Base-by-base conservation (phyloP, 2,113 vertebrate genomes). In the Seriola dumerili region DNA sequence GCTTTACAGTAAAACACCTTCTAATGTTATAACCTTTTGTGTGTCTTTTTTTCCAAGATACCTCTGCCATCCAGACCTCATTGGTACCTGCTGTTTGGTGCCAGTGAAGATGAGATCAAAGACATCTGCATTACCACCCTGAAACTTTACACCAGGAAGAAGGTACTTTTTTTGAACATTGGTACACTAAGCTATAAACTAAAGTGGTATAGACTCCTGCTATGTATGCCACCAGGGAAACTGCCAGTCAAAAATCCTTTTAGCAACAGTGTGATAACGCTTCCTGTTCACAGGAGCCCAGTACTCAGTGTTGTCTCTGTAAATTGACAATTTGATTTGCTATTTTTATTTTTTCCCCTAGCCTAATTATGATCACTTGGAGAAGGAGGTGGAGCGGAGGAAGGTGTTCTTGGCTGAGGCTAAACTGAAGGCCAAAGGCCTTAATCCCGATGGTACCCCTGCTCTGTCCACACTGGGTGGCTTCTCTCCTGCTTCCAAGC, bases 401-500 rank as follows among this genome's bases (percentile, higher is more conserved):
- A 99, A 99, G 92, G 93, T 97, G 92, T 96, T 96, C 65, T 88
- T 99, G 77, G 97, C 99, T 34, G 98, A 99, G 89, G 98, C 97
- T 12, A 99, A 99, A 88, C 93, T 99, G 76, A 99, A 99, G 91
- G 97, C 97, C 29, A 99, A 99, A 88, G 98, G 98, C 11, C 95
- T 99, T 88, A 99, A 99, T 85, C 97, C 97, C 0, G 98, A 99
- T 80, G 98, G 98, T 76, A 99, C 98, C 12, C 98, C 98, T 29
- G 98, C 98, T 0, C 96, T 99, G 12, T 97, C 97, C 57, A 96
- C 95, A 0, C 86, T 98, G 25, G 98, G 98, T 19, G 98, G 98
- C 61, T 99, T 99, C 95, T 99, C 98, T 72, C 98, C 98, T 55
- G 97, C 96, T 3, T 99, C 97, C 61, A 99, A 99, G 91, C 98